Conservation (phyloP, 2,888 invertebrate species). For the Ecdyonurus torrentis region DNA sequence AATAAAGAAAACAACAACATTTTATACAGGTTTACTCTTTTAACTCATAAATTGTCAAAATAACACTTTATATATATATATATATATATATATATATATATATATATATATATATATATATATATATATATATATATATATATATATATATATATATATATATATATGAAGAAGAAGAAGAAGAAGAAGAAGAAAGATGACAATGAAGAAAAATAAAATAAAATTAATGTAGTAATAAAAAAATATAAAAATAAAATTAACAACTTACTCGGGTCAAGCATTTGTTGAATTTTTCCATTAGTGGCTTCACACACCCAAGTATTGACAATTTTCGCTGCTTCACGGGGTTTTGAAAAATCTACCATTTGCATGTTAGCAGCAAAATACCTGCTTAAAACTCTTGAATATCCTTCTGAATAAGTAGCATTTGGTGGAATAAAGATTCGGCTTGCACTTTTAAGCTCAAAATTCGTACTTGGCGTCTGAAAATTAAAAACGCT, state of each 20-base stretch:
- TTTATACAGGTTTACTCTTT: too few species aligned
- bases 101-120: too few species aligned
- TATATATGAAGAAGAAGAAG: too few species aligned
- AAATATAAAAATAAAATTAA: too few species aligned
- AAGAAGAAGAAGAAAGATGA: too few species aligned
- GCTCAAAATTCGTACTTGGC: background rate
- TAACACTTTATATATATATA: too few species aligned
- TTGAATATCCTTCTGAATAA: background rate
- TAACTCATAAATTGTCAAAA: background rate
- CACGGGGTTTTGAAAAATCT: constrained; percentile 31
- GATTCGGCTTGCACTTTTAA: background rate
- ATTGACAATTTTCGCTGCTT: constrained; percentile 35
- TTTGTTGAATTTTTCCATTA: constrained; percentile 33
- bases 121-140: too few species aligned
- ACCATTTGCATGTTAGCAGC: constrained; percentile 30
- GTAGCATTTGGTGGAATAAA: background rate
- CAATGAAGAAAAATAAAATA: too few species aligned
- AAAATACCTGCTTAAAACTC: constrained; percentile 24
- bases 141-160: too few species aligned
- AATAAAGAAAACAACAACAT: too few species aligned
- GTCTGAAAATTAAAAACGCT: background rate
- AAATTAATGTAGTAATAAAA: too few species aligned
- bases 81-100: too few species aligned
- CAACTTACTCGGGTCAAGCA: constrained; percentile 37
- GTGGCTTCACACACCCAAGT: constrained; percentile 40